These are phyloP conservation scores for Stegostoma tigrinum DNA, from an alignment of 2,113 vertebrate genomes.

Conservation along the genomic window DNA sequence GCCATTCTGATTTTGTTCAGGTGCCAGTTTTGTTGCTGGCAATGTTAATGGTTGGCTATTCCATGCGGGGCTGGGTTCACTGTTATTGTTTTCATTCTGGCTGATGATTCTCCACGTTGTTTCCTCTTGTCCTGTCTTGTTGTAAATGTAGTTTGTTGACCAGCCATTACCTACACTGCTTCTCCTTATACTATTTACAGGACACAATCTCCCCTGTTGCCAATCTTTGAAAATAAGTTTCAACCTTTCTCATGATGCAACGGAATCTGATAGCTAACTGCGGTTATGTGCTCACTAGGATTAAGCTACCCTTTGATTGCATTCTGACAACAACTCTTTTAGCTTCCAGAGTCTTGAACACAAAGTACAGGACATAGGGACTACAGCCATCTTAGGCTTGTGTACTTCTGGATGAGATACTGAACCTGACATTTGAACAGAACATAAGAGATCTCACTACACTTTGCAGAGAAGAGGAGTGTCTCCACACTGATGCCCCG, in stretches of 20 bases:
- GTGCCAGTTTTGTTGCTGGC: neutral
- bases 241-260: neutral
- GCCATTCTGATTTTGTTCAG: neutral
- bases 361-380: neutral
- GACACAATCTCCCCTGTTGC: neutral
- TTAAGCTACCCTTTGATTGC: neutral
- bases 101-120: neutral
- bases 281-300: neutral
- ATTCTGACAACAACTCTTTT: neutral
- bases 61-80: neutral
- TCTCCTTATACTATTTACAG: neutral
- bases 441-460: neutral
- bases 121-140: neutral
- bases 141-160: neutral
- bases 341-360: neutral
- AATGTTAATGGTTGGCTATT: neutral
- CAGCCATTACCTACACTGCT: neutral
- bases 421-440: neutral
- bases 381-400: neutral
- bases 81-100: neutral
- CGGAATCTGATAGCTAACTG: neutral
- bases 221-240: neutral
- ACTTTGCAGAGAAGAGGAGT: neutral
- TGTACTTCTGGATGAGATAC: neutral
- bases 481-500: neutral